These are phyloP conservation scores for Craterocephalus amniculus DNA, from an alignment of 2,797 vertebrate genomes.

Conservation along the genomic window DNA sequence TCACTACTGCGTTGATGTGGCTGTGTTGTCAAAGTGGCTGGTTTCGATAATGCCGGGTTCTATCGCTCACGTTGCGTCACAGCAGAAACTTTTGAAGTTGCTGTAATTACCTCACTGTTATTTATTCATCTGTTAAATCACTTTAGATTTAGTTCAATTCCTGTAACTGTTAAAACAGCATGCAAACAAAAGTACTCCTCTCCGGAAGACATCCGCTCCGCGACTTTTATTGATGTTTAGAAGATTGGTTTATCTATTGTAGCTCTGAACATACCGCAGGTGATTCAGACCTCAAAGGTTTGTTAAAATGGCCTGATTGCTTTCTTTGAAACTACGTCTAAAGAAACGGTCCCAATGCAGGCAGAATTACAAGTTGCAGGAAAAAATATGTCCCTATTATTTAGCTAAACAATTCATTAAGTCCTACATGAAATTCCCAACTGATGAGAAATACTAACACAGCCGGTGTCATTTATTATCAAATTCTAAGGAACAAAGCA, in stretches of 20 bases:
- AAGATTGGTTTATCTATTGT: constrained; percentile 6
- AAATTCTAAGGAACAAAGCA: constrained; percentile 35
- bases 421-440: background rate
- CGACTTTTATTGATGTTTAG: constrained; percentile 19
- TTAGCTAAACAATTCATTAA: constrained; percentile 4
- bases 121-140: constrained; percentile 41
- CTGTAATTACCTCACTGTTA: constrained; percentile 50
- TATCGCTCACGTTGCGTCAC: constrained; percentile 35
- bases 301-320: background rate
- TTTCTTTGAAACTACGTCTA: constrained; percentile 9
- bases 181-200: constrained; percentile 1
- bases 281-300: constrained; percentile 1
- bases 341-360: constrained; percentile 2
- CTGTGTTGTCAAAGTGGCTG: constrained; percentile 37
- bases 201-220: constrained; percentile 8
- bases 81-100: constrained; percentile 41
- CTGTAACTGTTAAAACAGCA: constrained; percentile 33
- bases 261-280: background rate
- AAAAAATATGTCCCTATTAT: constrained; percentile 10
- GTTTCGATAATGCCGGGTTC: constrained; percentile 46
- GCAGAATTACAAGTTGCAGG: background rate
- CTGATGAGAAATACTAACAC: background rate
- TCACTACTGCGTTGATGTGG: constrained; percentile 33
- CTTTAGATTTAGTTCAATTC: constrained; percentile 35
- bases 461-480: constrained; percentile 3